Evolutionary conservation across 2,888 invertebrate species (phyloP).

Genomic region (Xylocampa areola): DNA sequence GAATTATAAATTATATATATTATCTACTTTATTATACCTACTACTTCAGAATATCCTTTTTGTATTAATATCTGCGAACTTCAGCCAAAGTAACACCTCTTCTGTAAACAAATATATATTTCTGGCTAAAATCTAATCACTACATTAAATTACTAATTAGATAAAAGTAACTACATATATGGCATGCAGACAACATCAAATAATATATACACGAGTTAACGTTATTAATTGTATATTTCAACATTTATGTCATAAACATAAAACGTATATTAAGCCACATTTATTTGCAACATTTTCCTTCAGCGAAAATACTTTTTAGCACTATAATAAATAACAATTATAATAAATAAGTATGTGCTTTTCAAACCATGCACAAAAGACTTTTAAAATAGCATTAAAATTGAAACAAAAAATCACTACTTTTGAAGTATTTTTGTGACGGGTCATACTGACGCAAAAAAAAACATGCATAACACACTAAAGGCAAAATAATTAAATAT

Average conservation of each 20-base stretch:
- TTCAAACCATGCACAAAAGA: constrained; percentile 34
- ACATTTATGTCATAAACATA: background rate
- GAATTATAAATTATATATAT: constrained; percentile 13
- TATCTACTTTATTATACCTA: constrained; percentile 26
- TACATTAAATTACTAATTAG: constrained; percentile 14
- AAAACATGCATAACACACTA: constrained; percentile 54
- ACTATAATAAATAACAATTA: background rate
- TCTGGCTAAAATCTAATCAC: constrained; percentile 29
- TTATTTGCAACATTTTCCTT: constrained; percentile 48
- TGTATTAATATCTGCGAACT: constrained; percentile 38
- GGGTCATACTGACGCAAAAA: constrained; percentile 5
- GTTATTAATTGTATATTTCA: background rate
- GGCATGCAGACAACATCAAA: constrained; percentile 51
- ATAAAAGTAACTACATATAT: too few relatives aligned
- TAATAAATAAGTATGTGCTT: background rate
- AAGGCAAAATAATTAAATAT: constrained; percentile 53
- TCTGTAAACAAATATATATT: constrained; percentile 42
- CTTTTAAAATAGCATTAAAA: constrained; percentile 3
- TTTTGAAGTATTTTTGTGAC: background rate
- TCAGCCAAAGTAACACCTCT: constrained; percentile 46
- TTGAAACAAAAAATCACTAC: background rate
- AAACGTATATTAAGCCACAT: constrained; percentile 18
- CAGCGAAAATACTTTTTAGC: constrained; percentile 44
- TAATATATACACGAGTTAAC: constrained; percentile 5
- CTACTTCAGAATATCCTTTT: constrained; percentile 28